Evolutionary conservation across 2,888 invertebrate species (phyloP).

Genomic region (Chaetogeoica ovagalla): DNA sequence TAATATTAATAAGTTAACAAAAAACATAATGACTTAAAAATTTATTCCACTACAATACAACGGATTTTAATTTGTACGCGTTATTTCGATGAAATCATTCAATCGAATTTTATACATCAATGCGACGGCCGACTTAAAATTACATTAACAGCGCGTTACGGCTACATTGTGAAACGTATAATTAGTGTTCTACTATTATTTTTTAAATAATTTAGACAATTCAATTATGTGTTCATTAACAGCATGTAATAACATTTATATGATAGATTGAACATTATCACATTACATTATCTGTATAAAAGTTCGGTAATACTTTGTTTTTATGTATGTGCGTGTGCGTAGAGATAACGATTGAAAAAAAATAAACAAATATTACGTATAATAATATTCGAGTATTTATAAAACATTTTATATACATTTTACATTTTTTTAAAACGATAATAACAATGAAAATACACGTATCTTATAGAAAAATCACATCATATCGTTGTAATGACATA

Average conservation of each 20-base stretch:
- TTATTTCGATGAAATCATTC: neutral
- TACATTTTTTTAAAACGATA: constrained; percentile 3
- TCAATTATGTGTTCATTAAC: too few species aligned
- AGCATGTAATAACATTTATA: too few species aligned
- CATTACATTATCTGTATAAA: too few species aligned
- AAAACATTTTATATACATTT: constrained; percentile 1
- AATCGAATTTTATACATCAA: neutral
- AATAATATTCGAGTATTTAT: neutral
- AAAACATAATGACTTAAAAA: neutral
- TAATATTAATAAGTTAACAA: neutral
- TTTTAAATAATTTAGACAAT: neutral
- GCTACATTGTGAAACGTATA: neutral
- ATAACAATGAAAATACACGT: constrained; percentile 10
- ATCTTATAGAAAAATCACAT: constrained; percentile 1
- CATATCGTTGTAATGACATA: too few species aligned
- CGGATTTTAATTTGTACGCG: neutral
- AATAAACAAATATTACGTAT: too few species aligned
- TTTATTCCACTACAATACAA: too few species aligned
- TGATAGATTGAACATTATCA: too few species aligned
- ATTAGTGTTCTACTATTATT: neutral
- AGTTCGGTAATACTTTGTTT: too few species aligned
- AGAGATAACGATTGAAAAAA: too few species aligned
- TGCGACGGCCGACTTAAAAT: neutral
- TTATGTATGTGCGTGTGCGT: too few species aligned
- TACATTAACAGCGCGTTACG: neutral